phyloP scores from a whole-genome alignment of 2,888 invertebrate genomes.

The Aphodius sticticus region DNA sequence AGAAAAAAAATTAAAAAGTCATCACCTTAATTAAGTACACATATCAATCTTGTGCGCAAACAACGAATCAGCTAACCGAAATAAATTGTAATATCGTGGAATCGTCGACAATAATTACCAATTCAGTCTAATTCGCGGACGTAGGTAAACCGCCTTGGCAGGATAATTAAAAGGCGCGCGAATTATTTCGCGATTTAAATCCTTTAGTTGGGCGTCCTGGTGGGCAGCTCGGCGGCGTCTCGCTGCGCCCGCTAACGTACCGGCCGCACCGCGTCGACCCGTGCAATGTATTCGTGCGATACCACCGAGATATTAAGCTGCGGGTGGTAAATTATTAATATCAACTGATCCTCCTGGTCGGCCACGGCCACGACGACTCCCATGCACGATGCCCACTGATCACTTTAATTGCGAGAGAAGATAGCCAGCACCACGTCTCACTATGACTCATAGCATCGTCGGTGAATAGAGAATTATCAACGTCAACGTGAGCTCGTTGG shows the following conservation, averaged over 20 bases:
- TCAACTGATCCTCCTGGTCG: background rate
- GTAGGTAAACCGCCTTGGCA: slow-evolving; percentile 4
- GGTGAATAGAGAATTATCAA: background rate
- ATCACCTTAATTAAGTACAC: too few relatives aligned
- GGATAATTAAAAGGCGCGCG: slow-evolving; percentile 4
- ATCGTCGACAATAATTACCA: background rate
- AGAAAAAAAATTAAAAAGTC: too few relatives aligned
- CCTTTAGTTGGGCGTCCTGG: background rate
- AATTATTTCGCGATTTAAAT: slow-evolving; percentile 4
- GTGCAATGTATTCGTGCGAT: background rate
- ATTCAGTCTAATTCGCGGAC: background rate
- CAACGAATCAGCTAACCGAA: background rate
- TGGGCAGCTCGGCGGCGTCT: background rate
- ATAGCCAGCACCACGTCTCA: background rate
- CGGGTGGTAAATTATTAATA: slow-evolving; percentile 4
- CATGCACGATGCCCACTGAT: background rate
- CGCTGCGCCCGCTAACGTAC: background rate
- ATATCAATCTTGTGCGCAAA: too few relatives aligned
- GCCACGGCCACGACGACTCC: background rate
- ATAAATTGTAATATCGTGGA: background rate
- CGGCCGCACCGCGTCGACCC: background rate
- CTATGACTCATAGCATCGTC: background rate
- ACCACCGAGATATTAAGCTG: slow-evolving; percentile 4
- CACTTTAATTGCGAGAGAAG: background rate
- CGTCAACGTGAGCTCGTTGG: background rate